Evolutionary conservation across 2,797 vertebrate species (phyloP), one percentile per base, ranked within the genome.

Genomic region (Coilia nasus): DNA sequence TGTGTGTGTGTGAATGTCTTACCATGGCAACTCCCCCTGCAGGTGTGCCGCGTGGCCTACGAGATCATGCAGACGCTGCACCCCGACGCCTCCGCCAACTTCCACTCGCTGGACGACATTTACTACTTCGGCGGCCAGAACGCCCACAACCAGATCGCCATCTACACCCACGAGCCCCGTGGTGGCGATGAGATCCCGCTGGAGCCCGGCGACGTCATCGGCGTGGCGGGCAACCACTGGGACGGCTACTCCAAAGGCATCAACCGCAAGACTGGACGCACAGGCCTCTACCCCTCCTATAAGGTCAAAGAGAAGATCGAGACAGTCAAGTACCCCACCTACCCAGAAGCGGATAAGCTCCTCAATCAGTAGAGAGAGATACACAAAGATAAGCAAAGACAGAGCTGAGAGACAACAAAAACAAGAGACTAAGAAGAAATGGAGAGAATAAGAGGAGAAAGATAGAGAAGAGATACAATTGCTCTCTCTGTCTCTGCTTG

Each of bases 81-180:
- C 90, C 97, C 98, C 0, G 98, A 99, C 87, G 98, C 98, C 87
- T 99, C 98, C 10, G 96, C 97, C 0, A 97, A 96, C 94, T 99
- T 99, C 94, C 97, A 98, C 90, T 99, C 98, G 85, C 95, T 99
- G 93, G 98, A 99, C 86, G 98, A 99, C 92, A 98, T 99, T 93
- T 99, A 99, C 96, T 99, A 99, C 94, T 99, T 99, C 85, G 98
- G 98, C 21, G 98, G 98, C 82, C 98, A 99, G 84, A 99, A 99
- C 87, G 98, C 98, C 85, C 98, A 99, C 95, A 99, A 99, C 92
- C 98, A 99, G 94, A 95, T 99, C 89, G 98, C 98, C 83, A 92
- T 99, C 93, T 98, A 98, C 94, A 94, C 97, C 19, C 98, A 99
- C 92, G 96, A 97, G 88, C 97, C 98, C 17, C 96, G 96, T 90